phyloP scores from a whole-genome alignment of 2,888 invertebrate genomes.

The Drosophila infuscata region DNA sequence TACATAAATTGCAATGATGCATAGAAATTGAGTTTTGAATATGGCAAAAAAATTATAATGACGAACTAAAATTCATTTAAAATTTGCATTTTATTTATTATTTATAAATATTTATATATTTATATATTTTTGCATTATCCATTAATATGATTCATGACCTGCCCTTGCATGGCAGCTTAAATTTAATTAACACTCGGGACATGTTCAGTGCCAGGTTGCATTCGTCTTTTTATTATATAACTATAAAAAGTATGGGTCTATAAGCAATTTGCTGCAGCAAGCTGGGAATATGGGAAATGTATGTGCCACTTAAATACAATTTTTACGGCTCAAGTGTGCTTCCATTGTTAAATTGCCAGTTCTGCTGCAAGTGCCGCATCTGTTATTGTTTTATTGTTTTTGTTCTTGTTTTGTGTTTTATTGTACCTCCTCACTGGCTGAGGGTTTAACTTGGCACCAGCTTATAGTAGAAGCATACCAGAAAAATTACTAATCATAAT shows the following conservation, averaged over 20 bases:
- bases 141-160: conserved; percentile 26
- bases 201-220: conserved; percentile 1
- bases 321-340: conserved; percentile 39
- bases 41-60: conserved; percentile 11
- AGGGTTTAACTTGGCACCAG: conserved; percentile 43
- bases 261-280: conserved; percentile 34
- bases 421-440: conserved; percentile 16
- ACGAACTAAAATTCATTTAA: conserved; percentile 49
- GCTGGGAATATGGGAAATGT: conserved; percentile 49
- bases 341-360: conserved; percentile 18
- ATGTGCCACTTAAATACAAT: conserved; percentile 60
- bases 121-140: not conserved
- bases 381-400: conserved; percentile 22
- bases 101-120: too few species aligned
- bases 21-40: not conserved
- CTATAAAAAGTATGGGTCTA: conserved; percentile 29
- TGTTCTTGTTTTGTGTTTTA: not conserved
- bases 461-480: conserved; percentile 35
- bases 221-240: conserved; percentile 18
- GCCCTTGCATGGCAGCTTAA: conserved; percentile 32
- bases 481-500: conserved; percentile 54
- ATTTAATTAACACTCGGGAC: conserved; percentile 51
- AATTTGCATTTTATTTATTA: conserved; percentile 45
- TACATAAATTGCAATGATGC: not conserved
- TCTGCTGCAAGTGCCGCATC: conserved; percentile 19